phyloP scores from a whole-genome alignment of 2,113 vertebrate genomes.

The Isurus oxyrinchus region DNA sequence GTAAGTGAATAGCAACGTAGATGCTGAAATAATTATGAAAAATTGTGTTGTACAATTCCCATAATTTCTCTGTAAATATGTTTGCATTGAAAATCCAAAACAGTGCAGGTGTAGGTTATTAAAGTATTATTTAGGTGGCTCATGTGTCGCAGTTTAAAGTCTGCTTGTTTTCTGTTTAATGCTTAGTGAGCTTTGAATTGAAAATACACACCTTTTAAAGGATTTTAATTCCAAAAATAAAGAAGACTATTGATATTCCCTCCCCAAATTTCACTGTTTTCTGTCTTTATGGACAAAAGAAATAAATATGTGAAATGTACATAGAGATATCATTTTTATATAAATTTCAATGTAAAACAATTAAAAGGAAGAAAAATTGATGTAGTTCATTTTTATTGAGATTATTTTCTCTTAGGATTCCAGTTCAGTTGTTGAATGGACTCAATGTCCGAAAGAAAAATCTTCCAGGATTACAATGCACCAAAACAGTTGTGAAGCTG shows the following conservation, averaged over 20 bases:
- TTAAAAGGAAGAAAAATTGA: background rate
- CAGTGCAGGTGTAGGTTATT: background rate
- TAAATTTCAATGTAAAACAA: background rate
- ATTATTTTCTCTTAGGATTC: constrained; percentile 68
- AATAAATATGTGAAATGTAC: background rate
- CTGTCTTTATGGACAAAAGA: background rate
- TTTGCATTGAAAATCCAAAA: background rate
- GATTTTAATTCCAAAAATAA: background rate
- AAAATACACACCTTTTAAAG: background rate
- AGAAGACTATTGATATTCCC: too few relatives aligned
- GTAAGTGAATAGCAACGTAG: background rate
- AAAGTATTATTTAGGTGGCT: background rate
- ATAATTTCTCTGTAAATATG: background rate
- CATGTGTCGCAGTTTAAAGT: background rate
- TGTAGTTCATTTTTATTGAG: background rate
- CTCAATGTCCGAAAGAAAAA: constrained; percentile 65
- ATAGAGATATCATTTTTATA: background rate
- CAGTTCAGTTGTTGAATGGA: constrained; percentile 91
- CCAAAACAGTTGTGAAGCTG: constrained; percentile 82
- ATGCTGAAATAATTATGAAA: background rate
- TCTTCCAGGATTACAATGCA: constrained; percentile 59
- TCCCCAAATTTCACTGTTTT: background rate
- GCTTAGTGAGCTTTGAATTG: background rate
- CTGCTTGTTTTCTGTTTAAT: background rate
- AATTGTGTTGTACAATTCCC: background rate